Evolutionary conservation across 2,888 invertebrate genomes (phyloP), one percentile per base, ranked within the genome.

Genomic region (Lochmaea crataegi): DNA sequence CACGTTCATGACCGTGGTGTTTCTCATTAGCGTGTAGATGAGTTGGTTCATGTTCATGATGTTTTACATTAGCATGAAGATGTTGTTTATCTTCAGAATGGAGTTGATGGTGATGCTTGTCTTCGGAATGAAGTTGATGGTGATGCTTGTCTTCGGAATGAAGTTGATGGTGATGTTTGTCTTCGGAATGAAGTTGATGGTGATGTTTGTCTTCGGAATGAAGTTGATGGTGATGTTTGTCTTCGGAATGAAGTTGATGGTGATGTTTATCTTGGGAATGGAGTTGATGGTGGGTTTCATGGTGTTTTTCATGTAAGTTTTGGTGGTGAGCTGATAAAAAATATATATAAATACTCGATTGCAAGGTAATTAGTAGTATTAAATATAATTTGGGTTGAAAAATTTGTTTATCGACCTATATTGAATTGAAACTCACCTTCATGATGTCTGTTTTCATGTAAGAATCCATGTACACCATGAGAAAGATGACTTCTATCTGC

Each of bases 101-200:
- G 6, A 57, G 18, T 22, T 22, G 22, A 2, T 22, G 22, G 11
- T 69, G 69, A 48, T 32, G 48, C 10, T 68, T 42, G 12, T 32
- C 16, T 22, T 67, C 32, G 11, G n/a, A 38, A 18, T 48, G 48
- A 0, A 38, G 60, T n/a, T n/a, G n/a, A 7, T 61, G 42, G 22
- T 22, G 22, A n/a, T 53, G 32, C 6, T 53, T 61, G 53, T 67
- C 63, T 16, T 64, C 57, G 2, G 61, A 18, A 42, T 26, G 42
- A 41, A 63, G 67, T 12, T 66, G 26, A 32, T 26, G 60, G 57
- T 67, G 71, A 32, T 65, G 65, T 61, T 66, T 70, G 18, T 71
- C 71, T 11, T 71, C 38, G 1, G 18, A 38, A 32, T 32, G 48
- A 11, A 41, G 41, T 38, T 45, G 42, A 12, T 65, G 18, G 51